Evolutionary conservation across 2,797 vertebrate genomes (phyloP).

Genomic region (Eulemur coronatus): DNA sequence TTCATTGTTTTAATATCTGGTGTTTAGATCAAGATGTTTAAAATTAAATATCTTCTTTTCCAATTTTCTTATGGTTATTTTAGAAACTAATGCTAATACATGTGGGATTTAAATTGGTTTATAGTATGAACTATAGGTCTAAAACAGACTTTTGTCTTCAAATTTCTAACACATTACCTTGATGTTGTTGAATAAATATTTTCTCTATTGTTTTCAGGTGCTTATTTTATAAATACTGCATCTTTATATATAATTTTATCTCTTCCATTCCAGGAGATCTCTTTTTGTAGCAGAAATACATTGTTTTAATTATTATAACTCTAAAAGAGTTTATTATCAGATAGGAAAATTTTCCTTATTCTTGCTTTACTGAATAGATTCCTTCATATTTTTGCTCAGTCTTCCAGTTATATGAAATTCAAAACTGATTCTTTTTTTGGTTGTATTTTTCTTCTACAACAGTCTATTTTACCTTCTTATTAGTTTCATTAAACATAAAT

Average conservation of each 20-base stretch:
- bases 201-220: not conserved
- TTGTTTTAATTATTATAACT: not conserved
- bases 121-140: not conserved
- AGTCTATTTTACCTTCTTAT: not conserved
- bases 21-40: not conserved
- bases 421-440: not conserved
- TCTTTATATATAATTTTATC: not conserved
- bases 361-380: not conserved
- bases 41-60: not conserved
- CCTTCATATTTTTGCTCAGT: not conserved
- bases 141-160: not conserved
- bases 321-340: not conserved
- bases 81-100: not conserved
- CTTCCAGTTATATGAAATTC: not conserved
- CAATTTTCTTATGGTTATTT: not conserved
- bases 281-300: not conserved
- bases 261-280: not conserved
- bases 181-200: not conserved
- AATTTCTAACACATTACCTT: slow-evolving; percentile 8
- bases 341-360: not conserved
- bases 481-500: not conserved
- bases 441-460: not conserved
- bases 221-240: not conserved
- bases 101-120: not conserved
- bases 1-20: not conserved